Evolutionary conservation across 2,797 vertebrate species (phyloP), one percentile per base, ranked within the genome.

Genomic region (Falco biarmicus): DNA sequence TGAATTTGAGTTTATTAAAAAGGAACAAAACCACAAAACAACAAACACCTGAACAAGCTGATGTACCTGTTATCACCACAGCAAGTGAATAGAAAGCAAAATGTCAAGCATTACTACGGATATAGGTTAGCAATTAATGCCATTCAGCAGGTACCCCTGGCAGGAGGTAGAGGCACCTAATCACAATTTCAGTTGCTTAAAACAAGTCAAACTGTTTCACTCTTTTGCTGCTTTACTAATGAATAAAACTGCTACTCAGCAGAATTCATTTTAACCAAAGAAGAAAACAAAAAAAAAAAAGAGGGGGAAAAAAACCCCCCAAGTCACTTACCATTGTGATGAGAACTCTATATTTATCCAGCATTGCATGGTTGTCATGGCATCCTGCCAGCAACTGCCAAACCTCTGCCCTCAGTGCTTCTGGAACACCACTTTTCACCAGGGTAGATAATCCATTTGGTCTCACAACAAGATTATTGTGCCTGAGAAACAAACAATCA

Each of bases 381-480:
- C 99, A 99, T 95, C 98, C 99, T 32, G 99, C 98, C 97, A 99
- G 98, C 93, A 99, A 97, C 97, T 99, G 99, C 99, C 99, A 99
- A 85, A 99, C 99, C 95, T 99, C 99, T 51, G 99, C 99, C 96
- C 99, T 98, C 70, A 99, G 98, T 6, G 99, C 99, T 96, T 99
- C 99, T 1, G 99, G 99, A 95, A 99, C 98, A 9, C 99, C 99
- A 6, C 98, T 98, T 92, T 98, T 99, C 93, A 99, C 99, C 98
- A 99, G 97, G 4, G 98, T 97, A 48, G 98, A 97, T 57, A 99
- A 97, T 47, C 99, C 99, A 66, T 99, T 99, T 0, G 99, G 99
- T 90, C 99, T 98, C 82, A 95, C 97, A 75, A 98, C 97, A 92
- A 99, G 99, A 96, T 99, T 99, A 92, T 69, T 99, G 86, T 99